Base-by-base conservation (phyloP, 2,113 vertebrate species). In the Osmerus mordax region DNA sequence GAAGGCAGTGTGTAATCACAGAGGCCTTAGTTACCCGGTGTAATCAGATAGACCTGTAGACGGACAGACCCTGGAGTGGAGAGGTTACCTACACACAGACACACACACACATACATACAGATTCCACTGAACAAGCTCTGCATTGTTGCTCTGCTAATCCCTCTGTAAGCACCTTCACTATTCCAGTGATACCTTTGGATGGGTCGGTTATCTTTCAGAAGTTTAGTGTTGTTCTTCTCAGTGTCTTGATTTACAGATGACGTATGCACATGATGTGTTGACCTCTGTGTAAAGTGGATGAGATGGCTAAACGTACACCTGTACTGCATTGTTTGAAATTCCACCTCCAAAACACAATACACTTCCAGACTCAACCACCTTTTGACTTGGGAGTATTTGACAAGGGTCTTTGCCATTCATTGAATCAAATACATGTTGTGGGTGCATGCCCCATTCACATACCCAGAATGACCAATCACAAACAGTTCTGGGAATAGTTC, bases 41-140 rank as follows among this genome's bases (percentile, higher is more conserved):
- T 89, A 91, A 92, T 86, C 81, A 80, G 84, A 90, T 87, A 84
- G 82, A 78, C 47, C 41, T 84, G 87, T 76, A 86, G 86, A 90
- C 53, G 70, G 89, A 87, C 79, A 83, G 81, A 78, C 81, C 69
- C 72, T 84, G 82, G 83, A 89, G 74, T 73, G 83, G 71, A 61
- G 71, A 78, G 79, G 80, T 56, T 73, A 75, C 83, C 76, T 81
- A 78, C 77, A 77, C 72, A 76, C 61, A 79, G 2, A 81, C 67
- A 51, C 60, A 53, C 13, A 63, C 67, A 75, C 61, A 70, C 19
- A 66, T 74, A 70, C 6, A 66, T 81, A 80, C 73, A 83, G 81
- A 87, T 86, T 87, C 86, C 80, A 75, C 61, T 19, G 86, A 89
- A 90, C 89, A 90, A 74, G 83, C 79, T 66, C 61, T 70, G 77